A percentile compares a stretch with the other conserved stretches of the same genome.
Conservation (phyloP, 2,888 invertebrate species). For the Melikaiella ostensackeni region DNA sequence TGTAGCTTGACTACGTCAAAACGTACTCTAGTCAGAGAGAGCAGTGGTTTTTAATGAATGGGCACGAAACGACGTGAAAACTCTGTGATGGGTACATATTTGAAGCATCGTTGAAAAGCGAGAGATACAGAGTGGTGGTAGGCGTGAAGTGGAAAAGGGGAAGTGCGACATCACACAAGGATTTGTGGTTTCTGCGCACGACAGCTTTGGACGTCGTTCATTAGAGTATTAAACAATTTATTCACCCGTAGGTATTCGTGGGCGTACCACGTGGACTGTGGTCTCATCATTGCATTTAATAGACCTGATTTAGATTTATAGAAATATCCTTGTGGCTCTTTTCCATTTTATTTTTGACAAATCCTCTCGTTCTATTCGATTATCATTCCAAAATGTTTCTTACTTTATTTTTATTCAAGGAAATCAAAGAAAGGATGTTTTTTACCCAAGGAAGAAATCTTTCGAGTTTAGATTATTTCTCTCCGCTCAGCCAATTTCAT, state of each 20-base stretch:
- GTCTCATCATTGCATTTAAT: slow-evolving; percentile 1
- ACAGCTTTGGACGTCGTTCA: slow-evolving; percentile 58
- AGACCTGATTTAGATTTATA: slow-evolving; percentile 1
- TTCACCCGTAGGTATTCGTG: slow-evolving; percentile 46
- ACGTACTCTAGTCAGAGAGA: neutral
- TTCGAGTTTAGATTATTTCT: too few relatives aligned
- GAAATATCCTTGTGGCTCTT: neutral
- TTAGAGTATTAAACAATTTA: slow-evolving; percentile 68
- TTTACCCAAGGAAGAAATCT: too few relatives aligned
- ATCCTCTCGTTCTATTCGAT: neutral
- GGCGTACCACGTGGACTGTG: neutral
- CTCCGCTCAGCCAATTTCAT: too few relatives aligned
- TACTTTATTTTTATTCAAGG: neutral
- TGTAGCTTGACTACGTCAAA: neutral
- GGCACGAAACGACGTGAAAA: slow-evolving; percentile 34
- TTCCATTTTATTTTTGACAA: neutral
- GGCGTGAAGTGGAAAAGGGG: slow-evolving; percentile 43
- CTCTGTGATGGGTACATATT: slow-evolving; percentile 37
- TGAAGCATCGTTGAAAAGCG: slow-evolving; percentile 37
- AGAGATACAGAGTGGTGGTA: slow-evolving; percentile 43
- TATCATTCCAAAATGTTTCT: neutral
- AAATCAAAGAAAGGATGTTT: too few relatives aligned
- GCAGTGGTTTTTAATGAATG: slow-evolving; percentile 37
- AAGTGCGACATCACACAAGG: slow-evolving; percentile 59
- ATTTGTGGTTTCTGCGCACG: slow-evolving; percentile 62